phyloP scores from a whole-genome alignment of 2,797 vertebrate genomes.

The Gymnocypris eckloni region DNA sequence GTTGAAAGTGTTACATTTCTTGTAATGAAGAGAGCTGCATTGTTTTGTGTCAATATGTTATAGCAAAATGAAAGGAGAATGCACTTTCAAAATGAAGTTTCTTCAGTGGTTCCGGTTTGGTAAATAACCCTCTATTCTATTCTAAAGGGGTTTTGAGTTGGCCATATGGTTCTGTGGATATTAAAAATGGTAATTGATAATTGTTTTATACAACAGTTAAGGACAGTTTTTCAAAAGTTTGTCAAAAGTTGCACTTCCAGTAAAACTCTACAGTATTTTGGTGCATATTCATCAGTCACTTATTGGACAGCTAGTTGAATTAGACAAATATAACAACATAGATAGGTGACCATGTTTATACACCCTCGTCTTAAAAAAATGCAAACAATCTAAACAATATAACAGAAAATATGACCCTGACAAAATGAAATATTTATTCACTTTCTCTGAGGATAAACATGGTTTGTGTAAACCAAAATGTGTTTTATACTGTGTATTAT shows the following conservation, averaged over 20 bases:
- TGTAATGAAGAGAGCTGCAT: neutral
- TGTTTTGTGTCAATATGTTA: neutral
- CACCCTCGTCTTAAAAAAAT: neutral
- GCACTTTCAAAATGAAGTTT: neutral
- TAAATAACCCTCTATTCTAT: neutral
- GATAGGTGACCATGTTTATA: neutral
- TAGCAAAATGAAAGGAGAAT: neutral
- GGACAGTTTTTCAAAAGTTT: neutral
- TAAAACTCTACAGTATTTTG: neutral
- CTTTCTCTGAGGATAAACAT: constrained; percentile 17
- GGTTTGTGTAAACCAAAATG: neutral
- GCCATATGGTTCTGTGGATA: neutral
- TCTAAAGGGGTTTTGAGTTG: neutral
- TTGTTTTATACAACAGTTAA: too few species aligned
- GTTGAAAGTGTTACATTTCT: constrained; percentile 10
- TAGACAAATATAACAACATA: neutral
- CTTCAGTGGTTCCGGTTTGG: neutral
- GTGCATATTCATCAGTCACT: neutral
- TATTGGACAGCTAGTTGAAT: neutral
- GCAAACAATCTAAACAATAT: neutral
- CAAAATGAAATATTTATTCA: neutral
- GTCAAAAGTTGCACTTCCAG: neutral
- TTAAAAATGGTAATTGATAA: neutral
- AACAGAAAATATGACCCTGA: neutral
- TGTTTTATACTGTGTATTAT: constrained; percentile 12